Percentiles rank a stretch among this genome's conserved stretches.
Conservation (phyloP, 1,140 invertebrate species). For the Schlechtendalia chinensis region DNA sequence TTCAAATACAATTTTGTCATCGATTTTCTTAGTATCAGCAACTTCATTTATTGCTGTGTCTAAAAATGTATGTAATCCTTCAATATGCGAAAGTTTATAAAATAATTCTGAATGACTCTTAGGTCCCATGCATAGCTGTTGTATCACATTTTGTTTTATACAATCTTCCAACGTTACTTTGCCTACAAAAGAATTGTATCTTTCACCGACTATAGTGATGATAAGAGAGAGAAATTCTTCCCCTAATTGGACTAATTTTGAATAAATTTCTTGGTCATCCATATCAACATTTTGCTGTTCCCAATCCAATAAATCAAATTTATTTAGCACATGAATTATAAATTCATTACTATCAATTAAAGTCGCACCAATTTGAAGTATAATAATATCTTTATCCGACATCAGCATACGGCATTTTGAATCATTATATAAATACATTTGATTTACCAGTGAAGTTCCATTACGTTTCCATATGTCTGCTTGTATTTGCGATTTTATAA, state of each 20-base stretch:
- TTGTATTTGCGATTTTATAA: conserved; percentile 86
- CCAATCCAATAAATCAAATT: conserved; percentile 87
- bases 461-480: conserved; percentile 98
- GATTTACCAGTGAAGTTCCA: conserved; percentile 93
- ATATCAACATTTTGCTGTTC: conserved; percentile 70
- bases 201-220: conserved; percentile 83
- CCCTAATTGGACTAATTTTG: conserved; percentile 81
- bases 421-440: conserved; percentile 94
- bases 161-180: conserved; percentile 77
- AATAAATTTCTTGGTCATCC: too few relatives aligned
- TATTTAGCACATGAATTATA: conserved; percentile 90
- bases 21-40: conserved; percentile 84
- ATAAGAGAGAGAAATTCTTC: conserved; percentile 90
- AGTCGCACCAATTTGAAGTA: conserved; percentile 86
- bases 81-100: conserved; percentile 82
- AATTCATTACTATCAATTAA: conserved; percentile 89
- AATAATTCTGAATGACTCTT: conserved; percentile 89
- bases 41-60: conserved; percentile 86
- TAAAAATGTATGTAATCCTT: conserved; percentile 77
- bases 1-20: conserved; percentile 83
- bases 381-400: conserved; percentile 89
- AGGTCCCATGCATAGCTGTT: conserved; percentile 90
- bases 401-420: conserved; percentile 93
- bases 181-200: conserved; percentile 76
- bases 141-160: conserved; percentile 93